phyloP scores from a whole-genome alignment of 2,888 invertebrate species.

The Aricia artaxerxes region DNA sequence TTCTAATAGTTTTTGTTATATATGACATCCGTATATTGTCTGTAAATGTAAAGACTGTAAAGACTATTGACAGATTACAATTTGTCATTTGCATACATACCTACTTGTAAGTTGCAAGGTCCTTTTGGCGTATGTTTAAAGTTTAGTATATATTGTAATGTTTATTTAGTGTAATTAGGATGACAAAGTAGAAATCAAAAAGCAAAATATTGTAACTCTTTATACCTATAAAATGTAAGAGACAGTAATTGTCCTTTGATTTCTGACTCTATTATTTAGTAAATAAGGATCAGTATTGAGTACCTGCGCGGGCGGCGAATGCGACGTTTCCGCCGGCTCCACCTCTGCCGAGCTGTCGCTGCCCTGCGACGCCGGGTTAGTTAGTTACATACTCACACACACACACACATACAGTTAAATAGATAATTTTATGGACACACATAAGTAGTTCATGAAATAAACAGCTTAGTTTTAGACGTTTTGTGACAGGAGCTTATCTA shows the following conservation, averaged over 20 bases:
- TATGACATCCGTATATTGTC: too few species aligned
- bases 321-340: constrained; percentile 43
- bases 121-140: too few species aligned
- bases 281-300: constrained; percentile 11
- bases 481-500: neutral
- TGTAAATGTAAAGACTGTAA: too few species aligned
- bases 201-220: too few species aligned
- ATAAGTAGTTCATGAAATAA: neutral
- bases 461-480: neutral
- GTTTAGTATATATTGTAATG: constrained; percentile 29
- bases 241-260: neutral
- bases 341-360: constrained; percentile 65
- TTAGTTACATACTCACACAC: constrained; percentile 39
- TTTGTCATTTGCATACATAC: too few species aligned
- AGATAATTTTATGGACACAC: neutral
- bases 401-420: constrained; percentile 35
- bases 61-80: too few species aligned
- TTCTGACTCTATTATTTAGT: neutral
- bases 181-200: neutral
- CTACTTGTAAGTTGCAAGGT: too few species aligned
- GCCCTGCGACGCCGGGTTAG: constrained; percentile 50
- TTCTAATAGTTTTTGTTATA: too few species aligned
- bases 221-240: too few species aligned
- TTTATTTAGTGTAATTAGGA: neutral
- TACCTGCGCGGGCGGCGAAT: constrained; percentile 42